Conservation (phyloP, 53 echinoderm and acorn worm genomes). For the Holothuria scabra region DNA sequence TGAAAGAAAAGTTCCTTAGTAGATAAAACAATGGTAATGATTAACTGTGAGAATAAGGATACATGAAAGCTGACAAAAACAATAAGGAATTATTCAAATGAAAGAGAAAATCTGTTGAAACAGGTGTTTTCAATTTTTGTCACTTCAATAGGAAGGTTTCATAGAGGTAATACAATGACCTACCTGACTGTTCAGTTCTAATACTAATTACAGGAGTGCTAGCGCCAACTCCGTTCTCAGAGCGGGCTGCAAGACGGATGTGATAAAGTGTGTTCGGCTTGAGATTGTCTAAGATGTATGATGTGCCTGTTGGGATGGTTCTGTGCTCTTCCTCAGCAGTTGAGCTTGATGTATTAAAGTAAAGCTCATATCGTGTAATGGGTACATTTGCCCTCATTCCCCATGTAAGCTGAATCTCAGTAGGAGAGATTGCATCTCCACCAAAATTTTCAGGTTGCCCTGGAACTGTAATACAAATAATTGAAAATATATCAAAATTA, state of each 20-base stretch:
- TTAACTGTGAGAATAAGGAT: too few species aligned
- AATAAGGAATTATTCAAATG: neutral
- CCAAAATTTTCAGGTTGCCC: conserved; percentile 88
- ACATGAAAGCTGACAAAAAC: neutral
- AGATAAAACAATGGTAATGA: neutral
- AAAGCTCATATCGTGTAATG: conserved; percentile 85
- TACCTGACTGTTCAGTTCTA: conserved; percentile 89
- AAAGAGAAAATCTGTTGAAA: neutral
- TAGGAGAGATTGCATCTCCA: conserved; percentile 83
- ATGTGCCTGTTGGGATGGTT: conserved; percentile 65
- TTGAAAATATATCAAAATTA: neutral
- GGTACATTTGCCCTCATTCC: conserved; percentile 72
- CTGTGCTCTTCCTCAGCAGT: conserved; percentile 66
- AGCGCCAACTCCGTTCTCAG: conserved; percentile 79
- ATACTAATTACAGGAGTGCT: conserved; percentile 84
- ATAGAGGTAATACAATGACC: neutral
- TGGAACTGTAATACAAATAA: conserved; percentile 69
- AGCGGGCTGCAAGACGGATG: conserved; percentile 86
- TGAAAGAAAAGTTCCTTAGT: neutral
- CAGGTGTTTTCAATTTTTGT: neutral
- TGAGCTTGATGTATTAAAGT: conserved; percentile 86
- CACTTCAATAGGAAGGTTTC: neutral
- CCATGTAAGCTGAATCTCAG: conserved; percentile 83
- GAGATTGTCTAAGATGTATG: conserved; percentile 72
- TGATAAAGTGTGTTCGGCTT: conserved; percentile 92